phyloP scores from a whole-genome alignment of 1,140 invertebrate genomes.

The Drosophila aff. region DNA sequence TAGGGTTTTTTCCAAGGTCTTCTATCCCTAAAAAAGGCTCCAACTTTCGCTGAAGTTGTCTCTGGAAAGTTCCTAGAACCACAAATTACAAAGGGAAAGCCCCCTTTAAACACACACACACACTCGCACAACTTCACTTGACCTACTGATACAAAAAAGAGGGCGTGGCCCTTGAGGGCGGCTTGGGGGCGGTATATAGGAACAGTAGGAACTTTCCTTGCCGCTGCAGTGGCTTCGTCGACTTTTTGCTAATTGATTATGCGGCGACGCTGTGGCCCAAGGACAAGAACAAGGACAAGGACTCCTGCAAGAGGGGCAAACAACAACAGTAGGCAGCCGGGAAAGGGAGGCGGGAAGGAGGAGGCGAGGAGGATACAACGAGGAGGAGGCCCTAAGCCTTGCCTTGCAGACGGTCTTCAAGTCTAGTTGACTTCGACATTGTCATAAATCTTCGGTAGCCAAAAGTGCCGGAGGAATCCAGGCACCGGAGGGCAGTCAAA shows the following conservation, averaged over 20 bases:
- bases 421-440: constrained; percentile 47
- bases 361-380: not conserved
- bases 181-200: constrained; percentile 3
- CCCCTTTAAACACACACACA: not conserved
- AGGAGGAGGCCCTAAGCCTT: not conserved
- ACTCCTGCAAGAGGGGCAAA: constrained; percentile 8
- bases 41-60: constrained; percentile 2
- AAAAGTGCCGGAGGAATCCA: constrained; percentile 13
- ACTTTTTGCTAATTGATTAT: constrained; percentile 48
- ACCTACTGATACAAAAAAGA: constrained; percentile 32
- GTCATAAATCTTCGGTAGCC: constrained; percentile 51
- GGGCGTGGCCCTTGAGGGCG: constrained; percentile 18
- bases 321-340: not conserved
- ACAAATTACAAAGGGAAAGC: not conserved
- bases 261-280: constrained; percentile 44
- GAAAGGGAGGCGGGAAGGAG: not conserved
- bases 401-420: constrained; percentile 38
- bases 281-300: constrained; percentile 41
- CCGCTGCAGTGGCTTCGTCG: not conserved
- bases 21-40: not conserved
- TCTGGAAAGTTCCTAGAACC: not conserved
- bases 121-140: constrained; percentile 15
- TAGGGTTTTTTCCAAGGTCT: not conserved
- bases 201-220: constrained; percentile 28
- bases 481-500: constrained; percentile 2